These are phyloP conservation scores for Hippasteria phrygiana DNA, from an alignment of 53 echinoderm and acorn worm genomes.

Conservation along the genomic window DNA sequence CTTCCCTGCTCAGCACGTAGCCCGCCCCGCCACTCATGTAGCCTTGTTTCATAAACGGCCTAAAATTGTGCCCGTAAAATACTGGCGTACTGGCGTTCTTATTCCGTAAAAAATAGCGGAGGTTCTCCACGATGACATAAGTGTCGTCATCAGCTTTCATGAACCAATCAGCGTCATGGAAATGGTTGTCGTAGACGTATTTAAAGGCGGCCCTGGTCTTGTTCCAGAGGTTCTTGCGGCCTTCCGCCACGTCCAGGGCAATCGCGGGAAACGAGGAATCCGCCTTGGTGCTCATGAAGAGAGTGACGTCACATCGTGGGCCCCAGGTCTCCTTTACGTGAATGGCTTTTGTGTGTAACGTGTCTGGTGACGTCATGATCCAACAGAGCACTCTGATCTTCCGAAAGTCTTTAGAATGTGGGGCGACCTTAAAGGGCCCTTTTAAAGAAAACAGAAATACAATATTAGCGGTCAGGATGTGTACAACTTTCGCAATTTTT, in stretches of 20 bases:
- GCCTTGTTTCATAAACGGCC: not conserved
- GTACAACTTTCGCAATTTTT: too few species aligned
- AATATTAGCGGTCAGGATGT: too few species aligned
- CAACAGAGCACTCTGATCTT: slow-evolving; percentile 73
- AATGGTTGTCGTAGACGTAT: slow-evolving; percentile 69
- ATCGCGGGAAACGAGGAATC: slow-evolving; percentile 59
- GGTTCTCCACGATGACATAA: slow-evolving; percentile 80
- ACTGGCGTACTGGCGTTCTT: slow-evolving; percentile 62
- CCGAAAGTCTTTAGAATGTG: slow-evolving; percentile 10
- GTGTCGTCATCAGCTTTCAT: slow-evolving; percentile 87
- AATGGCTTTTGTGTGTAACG: slow-evolving; percentile 45
- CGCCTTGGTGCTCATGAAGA: slow-evolving; percentile 72
- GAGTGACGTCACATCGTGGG: slow-evolving; percentile 69
- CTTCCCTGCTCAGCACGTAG: slow-evolving; percentile 72
- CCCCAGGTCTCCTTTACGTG: slow-evolving; percentile 79
- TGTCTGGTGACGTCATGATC: slow-evolving; percentile 76
- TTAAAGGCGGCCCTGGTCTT: slow-evolving; percentile 76
- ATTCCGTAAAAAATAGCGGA: slow-evolving; percentile 70
- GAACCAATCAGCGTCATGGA: slow-evolving; percentile 77
- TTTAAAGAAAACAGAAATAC: not conserved
- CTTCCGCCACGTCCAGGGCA: slow-evolving; percentile 59
- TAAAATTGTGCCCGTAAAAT: slow-evolving; percentile 69
- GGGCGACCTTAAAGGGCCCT: not conserved
- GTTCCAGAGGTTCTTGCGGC: slow-evolving; percentile 68
- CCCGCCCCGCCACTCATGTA: slow-evolving; percentile 86